Conservation (phyloP, 2,113 vertebrate genomes). For the Oxyruncus cristatus region DNA sequence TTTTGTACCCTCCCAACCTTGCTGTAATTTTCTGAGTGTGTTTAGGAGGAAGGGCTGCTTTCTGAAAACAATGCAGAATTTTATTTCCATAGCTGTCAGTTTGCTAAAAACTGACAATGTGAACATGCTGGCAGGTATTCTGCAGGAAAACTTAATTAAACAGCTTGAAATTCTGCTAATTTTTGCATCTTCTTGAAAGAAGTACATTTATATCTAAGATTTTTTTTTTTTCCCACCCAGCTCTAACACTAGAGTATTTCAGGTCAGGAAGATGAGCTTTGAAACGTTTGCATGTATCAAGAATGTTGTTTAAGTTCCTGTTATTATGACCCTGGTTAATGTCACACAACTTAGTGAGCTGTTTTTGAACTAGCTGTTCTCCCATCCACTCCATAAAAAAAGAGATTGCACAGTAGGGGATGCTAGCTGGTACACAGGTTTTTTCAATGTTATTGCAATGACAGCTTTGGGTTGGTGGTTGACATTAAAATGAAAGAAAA, state of each 20-base stretch:
- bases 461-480: not conserved
- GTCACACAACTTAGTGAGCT: not conserved
- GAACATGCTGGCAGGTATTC: constrained; percentile 13
- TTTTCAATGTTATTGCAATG: constrained; percentile 23
- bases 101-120: constrained; percentile 24
- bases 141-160: constrained; percentile 34
- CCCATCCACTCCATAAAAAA: not conserved
- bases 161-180: not conserved
- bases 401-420: not conserved
- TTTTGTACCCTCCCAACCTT: not conserved
- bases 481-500: constrained; percentile 33
- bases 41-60: not conserved
- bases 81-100: constrained; percentile 34
- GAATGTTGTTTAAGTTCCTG: not conserved
- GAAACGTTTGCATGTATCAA: not conserved
- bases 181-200: not conserved
- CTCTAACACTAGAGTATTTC: not conserved
- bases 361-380: not conserved
- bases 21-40: not conserved
- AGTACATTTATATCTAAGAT: not conserved
- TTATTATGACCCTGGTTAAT: not conserved
- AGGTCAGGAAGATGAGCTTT: not conserved
- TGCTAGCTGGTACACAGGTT: not conserved
- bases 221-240: not conserved
- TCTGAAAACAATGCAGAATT: not conserved